Conservation (phyloP, 2,888 invertebrate genomes). For the Graphium colonna region DNA sequence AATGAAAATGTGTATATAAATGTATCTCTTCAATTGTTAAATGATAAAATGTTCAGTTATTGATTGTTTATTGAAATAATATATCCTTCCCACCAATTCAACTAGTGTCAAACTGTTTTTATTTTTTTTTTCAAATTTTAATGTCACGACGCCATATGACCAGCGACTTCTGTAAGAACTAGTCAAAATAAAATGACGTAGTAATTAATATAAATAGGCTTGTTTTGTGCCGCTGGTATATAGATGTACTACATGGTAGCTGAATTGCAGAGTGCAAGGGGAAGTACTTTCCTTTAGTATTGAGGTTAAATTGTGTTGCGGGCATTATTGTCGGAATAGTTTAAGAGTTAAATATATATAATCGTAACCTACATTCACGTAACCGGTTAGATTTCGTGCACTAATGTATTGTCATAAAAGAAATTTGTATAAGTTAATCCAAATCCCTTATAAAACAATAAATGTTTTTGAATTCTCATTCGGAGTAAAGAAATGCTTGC, state of each 20-base stretch:
- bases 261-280: slow-evolving; percentile 12
- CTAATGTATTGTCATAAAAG: not conserved
- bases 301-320: slow-evolving; percentile 21
- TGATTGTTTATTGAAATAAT: not conserved
- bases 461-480: not conserved
- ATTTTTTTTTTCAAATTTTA: slow-evolving; percentile 1
- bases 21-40: not conserved
- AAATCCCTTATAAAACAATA: not conserved
- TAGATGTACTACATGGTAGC: slow-evolving; percentile 31
- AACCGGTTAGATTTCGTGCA: not conserved
- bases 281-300: slow-evolving; percentile 20
- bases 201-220: slow-evolving; percentile 55
- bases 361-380: not conserved
- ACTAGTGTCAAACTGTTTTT: slow-evolving; percentile 9
- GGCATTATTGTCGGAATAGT: slow-evolving; percentile 22
- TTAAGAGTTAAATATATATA: slow-evolving; percentile 1
- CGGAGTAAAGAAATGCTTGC: slow-evolving; percentile 6
- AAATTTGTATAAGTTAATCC: not conserved
- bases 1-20: slow-evolving; percentile 2
- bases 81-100: slow-evolving; percentile 8
- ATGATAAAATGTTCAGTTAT: not conserved
- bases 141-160: slow-evolving; percentile 28
- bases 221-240: slow-evolving; percentile 49
- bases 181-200: slow-evolving; percentile 63
- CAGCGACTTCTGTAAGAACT: slow-evolving; percentile 53